Base-by-base conservation (phyloP, 2,797 vertebrate species). In the Iguana delicatissima region DNA sequence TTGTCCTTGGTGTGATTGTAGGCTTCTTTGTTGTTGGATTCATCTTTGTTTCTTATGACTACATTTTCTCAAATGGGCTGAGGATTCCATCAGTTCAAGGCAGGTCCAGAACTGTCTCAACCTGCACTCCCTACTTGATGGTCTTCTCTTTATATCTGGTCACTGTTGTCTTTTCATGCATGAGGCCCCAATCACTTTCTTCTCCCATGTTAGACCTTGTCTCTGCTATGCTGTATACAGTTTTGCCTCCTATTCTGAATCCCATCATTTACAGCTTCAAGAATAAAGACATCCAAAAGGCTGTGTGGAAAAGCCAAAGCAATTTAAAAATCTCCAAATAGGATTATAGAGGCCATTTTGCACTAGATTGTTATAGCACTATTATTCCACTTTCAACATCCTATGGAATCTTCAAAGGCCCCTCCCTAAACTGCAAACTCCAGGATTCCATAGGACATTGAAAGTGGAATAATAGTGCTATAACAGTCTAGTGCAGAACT, bases 41-140 rank as follows among this genome's bases (percentile, higher is more conserved):
- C 64, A 92, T 96, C 13, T 85, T 95, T 35, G 24, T 88, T 18
- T 95, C 95, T n/a, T 96, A 96, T 4, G 67, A 80, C 35, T 6
- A 1, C 55, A 96, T 95, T 6, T 59, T 82, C 10, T 84, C 13
- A 13, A 80, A 93, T 2, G 91, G 95, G 22, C 64, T 95, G 52
- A 91, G 64, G 67, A 93, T 94, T 0, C 91, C 92, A 32, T 92
- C 95, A 77, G 87, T n/a, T n/a, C 94, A 93, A 57, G 92, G 94
- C 18, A 93, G 79, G 46, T 52, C 52, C 50, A 80, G 55, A 80
- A 5, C 79, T 80, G 32, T 80, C 29, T 80, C 50, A 55, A 80
- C 79, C 16, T 80, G 79, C 79, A 80, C 55, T 80, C 50, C 79
- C 14, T 46, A 80, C 1, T 32, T 80, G 46, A 55, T 46, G 32